phyloP scores from a whole-genome alignment of 2,113 vertebrate genomes.

The Typhlomys cinereus region DNA sequence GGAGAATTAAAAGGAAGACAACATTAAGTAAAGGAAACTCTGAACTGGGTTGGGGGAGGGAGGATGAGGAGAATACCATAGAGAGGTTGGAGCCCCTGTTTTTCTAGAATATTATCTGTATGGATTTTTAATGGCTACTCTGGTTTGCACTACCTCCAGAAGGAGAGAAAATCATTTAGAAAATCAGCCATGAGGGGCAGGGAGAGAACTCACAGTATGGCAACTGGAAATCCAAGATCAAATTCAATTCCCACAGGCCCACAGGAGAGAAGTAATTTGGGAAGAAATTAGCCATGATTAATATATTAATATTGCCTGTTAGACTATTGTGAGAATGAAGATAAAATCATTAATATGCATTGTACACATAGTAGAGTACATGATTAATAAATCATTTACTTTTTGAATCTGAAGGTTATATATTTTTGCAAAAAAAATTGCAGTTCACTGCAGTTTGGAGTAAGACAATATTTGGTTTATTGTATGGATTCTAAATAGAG shows the following conservation, averaged over 20 bases:
- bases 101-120: not conserved
- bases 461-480: not conserved
- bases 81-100: not conserved
- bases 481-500: not conserved
- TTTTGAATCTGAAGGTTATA: not conserved
- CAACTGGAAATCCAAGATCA: too few relatives aligned
- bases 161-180: too few relatives aligned
- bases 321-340: not conserved
- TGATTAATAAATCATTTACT: not conserved
- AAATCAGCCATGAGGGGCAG: not conserved
- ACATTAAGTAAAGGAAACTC: not conserved
- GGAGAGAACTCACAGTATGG: too few relatives aligned
- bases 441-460: slow-evolving; percentile 10
- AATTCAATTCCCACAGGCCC: too few relatives aligned
- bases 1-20: not conserved
- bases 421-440: not conserved
- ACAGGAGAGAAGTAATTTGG: too few relatives aligned
- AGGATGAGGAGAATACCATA: too few relatives aligned
- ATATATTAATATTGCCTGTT: not conserved
- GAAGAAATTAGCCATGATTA: too few relatives aligned
- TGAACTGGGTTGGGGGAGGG: too few relatives aligned
- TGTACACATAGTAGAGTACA: not conserved
- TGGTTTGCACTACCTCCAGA: not conserved
- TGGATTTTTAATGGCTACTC: not conserved
- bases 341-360: not conserved